Evolutionary conservation across 2,888 invertebrate species (phyloP).

Genomic region (Psococerastis gibbosa): DNA sequence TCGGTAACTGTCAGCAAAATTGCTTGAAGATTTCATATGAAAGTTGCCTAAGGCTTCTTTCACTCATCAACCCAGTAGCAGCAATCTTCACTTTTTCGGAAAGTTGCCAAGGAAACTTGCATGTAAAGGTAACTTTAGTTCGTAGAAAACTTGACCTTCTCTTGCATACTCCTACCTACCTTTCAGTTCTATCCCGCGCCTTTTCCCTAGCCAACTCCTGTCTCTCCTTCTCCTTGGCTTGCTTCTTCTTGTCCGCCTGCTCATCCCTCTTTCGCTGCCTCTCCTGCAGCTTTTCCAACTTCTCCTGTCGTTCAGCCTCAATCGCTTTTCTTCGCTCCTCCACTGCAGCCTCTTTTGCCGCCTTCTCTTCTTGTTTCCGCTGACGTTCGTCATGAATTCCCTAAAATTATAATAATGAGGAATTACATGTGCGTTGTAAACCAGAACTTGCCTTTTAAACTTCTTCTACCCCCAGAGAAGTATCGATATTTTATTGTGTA

Average conservation of each 20-base stretch:
- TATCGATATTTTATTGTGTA: too few species aligned
- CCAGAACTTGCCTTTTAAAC: not conserved
- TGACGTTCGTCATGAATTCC: conserved; percentile 75
- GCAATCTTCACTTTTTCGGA: too few species aligned
- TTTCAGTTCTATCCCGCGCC: conserved; percentile 32
- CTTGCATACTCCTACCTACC: too few species aligned
- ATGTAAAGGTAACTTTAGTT: too few species aligned
- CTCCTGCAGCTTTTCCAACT: conserved; percentile 58
- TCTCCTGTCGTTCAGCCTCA: conserved; percentile 55
- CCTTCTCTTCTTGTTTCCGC: conserved; percentile 71
- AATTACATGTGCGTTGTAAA: too few species aligned
- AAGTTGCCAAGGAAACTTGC: too few species aligned
- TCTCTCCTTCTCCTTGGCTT: conserved; percentile 53
- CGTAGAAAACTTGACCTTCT: too few species aligned
- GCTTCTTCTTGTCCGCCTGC: conserved; percentile 59
- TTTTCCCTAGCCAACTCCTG: conserved; percentile 62
- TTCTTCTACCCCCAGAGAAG: too few species aligned
- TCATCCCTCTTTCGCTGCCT: conserved; percentile 61
- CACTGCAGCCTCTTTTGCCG: conserved; percentile 89
- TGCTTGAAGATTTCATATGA: too few species aligned
- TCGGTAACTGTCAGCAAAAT: too few species aligned
- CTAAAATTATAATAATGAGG: conserved; percentile 20
- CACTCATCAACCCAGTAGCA: too few species aligned
- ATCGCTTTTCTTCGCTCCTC: conserved; percentile 70
- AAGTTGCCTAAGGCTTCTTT: too few species aligned